A percentile compares a stretch with the other conserved stretches of the same genome.
Conservation (phyloP, 2,888 invertebrate genomes). For the Neoaliturus tenellus region DNA sequence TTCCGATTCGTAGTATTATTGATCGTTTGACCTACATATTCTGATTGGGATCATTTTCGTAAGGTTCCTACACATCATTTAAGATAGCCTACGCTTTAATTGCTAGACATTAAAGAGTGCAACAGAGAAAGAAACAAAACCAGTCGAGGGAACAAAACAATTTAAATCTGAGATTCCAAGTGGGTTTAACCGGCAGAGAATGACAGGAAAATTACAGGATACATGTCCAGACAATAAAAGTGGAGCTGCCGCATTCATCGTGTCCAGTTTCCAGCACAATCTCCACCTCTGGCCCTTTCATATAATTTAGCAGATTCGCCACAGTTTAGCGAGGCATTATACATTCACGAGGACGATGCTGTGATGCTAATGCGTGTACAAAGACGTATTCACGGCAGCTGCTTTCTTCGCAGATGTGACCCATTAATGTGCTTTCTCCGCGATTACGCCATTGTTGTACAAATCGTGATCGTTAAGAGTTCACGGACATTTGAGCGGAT, state of each 20-base stretch:
- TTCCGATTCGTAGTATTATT: too few relatives aligned
- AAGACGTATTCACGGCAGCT: neutral
- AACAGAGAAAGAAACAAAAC: too few relatives aligned
- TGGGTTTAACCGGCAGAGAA: neutral
- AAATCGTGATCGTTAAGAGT: neutral
- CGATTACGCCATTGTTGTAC: neutral
- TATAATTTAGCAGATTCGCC: neutral
- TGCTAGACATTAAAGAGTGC: too few relatives aligned
- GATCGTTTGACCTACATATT: too few relatives aligned
- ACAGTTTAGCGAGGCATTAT: neutral
- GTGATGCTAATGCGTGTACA: neutral
- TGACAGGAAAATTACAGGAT: neutral
- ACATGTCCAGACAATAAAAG: neutral
- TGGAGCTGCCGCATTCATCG: neutral
- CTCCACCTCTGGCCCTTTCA: neutral
- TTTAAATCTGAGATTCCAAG: too few relatives aligned
- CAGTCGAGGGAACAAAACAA: too few relatives aligned
- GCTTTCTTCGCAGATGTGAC: constrained; percentile 8
- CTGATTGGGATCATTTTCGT: too few relatives aligned
- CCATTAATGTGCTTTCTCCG: neutral
- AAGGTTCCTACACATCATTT: too few relatives aligned
- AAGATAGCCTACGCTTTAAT: too few relatives aligned
- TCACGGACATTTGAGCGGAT: neutral
- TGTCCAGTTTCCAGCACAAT: neutral
- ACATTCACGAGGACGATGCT: neutral